Base-by-base conservation (phyloP, 2,888 invertebrate species). In the Lacanobia oleracea region DNA sequence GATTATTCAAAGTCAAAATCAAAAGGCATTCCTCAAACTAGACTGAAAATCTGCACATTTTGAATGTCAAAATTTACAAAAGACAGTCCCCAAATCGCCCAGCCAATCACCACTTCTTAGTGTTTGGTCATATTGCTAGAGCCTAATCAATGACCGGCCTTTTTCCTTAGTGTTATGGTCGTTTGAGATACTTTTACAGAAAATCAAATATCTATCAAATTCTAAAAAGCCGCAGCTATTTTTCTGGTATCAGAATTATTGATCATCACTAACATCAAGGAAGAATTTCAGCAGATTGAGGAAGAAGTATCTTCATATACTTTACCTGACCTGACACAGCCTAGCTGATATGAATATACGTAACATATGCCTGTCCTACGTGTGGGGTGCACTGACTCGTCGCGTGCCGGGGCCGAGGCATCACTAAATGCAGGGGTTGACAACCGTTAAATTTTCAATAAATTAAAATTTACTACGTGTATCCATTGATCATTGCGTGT, bases 321-420 rank as follows among this genome's bases (percentile, higher is more conserved):
- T 27, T 69, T 21, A 40, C 50, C 16, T 27, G 61, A 69, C n/a
- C 21, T 75, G 61, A 57, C 9, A 75, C 43, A 45, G 23, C 16
- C 23, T 64, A 61, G 45, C 21, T 27, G 43, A n/a, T 45, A 56
- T 45, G 18, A 40, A 51, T 50, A 59, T 72, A 59, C 53, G 27
- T 45, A 70, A 57, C 21, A 53, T 81, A 67, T 33, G 54, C 18
- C 54, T 68, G 67, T 23, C 54, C 71, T 67, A 75, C 69, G 79
- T 75, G 82, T 84, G 76, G 78, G 84, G 84, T 84, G 79, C 81
- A 75, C 68, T 62, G 72, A 71, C 66, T 72, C 71, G 83, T 73
- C 79, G 81, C 84, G 79, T 84, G 84, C 77, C 60, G 27, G 56
- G 67, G 67, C 72, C 76, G 75, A 75, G 85, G 66, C 79, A 81